Conservation (phyloP, 92 coral and sea anemone species). For the Siderastrea siderea region DNA sequence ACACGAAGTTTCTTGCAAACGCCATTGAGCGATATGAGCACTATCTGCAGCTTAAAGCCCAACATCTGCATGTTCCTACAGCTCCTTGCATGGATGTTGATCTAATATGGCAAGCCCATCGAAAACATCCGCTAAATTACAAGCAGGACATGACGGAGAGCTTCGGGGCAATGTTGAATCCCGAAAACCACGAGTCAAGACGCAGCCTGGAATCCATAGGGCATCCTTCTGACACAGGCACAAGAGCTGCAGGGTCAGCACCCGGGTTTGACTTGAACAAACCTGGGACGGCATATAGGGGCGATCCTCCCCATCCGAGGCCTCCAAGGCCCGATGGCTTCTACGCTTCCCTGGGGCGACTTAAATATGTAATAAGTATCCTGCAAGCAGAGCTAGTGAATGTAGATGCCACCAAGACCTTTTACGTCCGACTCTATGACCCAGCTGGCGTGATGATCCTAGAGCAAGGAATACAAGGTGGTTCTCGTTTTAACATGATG, state of each 20-base stretch:
- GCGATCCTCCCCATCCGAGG: conserved; percentile 48
- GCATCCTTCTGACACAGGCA: conserved; percentile 44
- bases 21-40: conserved; percentile 82
- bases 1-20: conserved; percentile 51
- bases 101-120: conserved; percentile 88
- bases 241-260: conserved; percentile 52
- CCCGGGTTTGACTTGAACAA: conserved; percentile 49
- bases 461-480: conserved; percentile 7
- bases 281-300: conserved; percentile 71
- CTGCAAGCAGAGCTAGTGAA: conserved; percentile 35
- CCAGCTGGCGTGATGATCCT: conserved; percentile 8
- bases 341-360: conserved; percentile 44
- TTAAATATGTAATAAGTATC: conserved; percentile 23
- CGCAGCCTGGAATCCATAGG: conserved; percentile 60
- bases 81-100: conserved; percentile 86
- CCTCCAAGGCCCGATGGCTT: conserved; percentile 51
- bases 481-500: background rate
- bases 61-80: conserved; percentile 66
- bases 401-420: conserved; percentile 19
- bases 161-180: conserved; percentile 58
- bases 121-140: conserved; percentile 74
- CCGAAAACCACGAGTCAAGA: conserved; percentile 71
- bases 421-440: background rate
- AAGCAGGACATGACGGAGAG: conserved; percentile 56
- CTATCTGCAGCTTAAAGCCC: conserved; percentile 69